Conservation (phyloP, 2,797 vertebrate species). For the Falco peregrinus region DNA sequence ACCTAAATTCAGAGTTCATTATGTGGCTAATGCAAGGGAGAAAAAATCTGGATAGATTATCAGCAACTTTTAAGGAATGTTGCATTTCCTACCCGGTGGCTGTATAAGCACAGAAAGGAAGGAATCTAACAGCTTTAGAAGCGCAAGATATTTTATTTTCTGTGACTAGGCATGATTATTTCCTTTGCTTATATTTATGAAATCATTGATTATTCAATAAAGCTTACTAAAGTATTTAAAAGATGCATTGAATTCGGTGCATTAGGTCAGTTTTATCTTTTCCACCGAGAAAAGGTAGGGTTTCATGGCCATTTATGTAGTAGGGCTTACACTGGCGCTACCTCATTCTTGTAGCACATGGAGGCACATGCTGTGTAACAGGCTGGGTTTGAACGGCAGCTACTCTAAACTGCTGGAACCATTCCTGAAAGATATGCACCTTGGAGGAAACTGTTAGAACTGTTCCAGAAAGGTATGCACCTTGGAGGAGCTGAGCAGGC, state of each 20-base stretch:
- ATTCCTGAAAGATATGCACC: background rate
- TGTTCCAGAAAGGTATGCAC: background rate
- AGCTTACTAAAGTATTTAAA: background rate
- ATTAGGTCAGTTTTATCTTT: background rate
- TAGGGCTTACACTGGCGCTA: rapidly evolving
- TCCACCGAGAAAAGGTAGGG: background rate
- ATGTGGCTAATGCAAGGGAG: background rate
- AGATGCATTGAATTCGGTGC: background rate
- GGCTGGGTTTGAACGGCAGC: background rate
- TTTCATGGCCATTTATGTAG: background rate
- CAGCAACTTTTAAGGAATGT: background rate
- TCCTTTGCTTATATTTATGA: background rate
- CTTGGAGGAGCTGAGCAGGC: background rate
- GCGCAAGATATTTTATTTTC: background rate
- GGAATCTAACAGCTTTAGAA: background rate
- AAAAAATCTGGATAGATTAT: background rate
- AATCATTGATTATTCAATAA: background rate
- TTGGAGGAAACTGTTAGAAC: background rate
- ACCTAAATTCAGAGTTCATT: background rate
- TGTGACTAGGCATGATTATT: background rate
- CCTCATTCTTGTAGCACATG: rapidly evolving
- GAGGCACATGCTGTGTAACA: background rate
- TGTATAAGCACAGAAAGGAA: background rate
- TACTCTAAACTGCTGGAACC: background rate
- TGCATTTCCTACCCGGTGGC: background rate